Evolutionary conservation across 2,113 vertebrate species (phyloP), one percentile per base, ranked within the genome.

Genomic region (Podiceps cristatus): DNA sequence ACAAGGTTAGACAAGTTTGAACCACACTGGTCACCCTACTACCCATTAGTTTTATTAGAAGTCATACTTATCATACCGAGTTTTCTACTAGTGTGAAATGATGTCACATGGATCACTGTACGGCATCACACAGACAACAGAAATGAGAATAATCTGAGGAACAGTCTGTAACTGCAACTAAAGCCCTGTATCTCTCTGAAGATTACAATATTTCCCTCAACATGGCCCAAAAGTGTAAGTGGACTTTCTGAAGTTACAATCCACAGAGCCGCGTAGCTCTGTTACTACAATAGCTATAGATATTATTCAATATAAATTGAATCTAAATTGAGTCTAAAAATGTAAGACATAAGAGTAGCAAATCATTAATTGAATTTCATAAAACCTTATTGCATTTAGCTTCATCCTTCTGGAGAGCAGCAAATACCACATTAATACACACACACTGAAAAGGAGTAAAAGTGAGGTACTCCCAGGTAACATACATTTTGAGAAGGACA

Each of bases 11-110:
- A 37, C 37, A 47, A 35, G 25, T 55, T 71, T 8, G 20, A 72
- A 4, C 29, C 47, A 40, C 0, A 0, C 6, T 45, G 24, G 17
- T 44, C 35, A 60, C 29, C 18, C 18, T 31, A 17, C 5, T 13
- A 28, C 14, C 47, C 8, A 1, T 23, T 3, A 55, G n/a, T 42
- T 55, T 60, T 33, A 60, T 33, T 49, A 37, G 25, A 50, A 67
- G 22, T 33, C 29, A 37, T 49, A 44, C n/a, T 73, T 18, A 62
- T 56, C 49, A 17, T 27, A n/a, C 17, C 31, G 37, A 35, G 9
- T 52, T 45, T 49, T 64, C 37, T 50, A 40, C 27, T 29, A 11
- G 18, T 50, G 28, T 69, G 62, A 63, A 55, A 63, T 58, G 11
- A 16, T n/a, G 24, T n/a, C 37, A 68, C 19, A 5, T 17, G 23